These are phyloP conservation scores for Desmophyllum pertusum DNA, from an alignment of 92 coral and sea anemone species.

Conservation along the genomic window DNA sequence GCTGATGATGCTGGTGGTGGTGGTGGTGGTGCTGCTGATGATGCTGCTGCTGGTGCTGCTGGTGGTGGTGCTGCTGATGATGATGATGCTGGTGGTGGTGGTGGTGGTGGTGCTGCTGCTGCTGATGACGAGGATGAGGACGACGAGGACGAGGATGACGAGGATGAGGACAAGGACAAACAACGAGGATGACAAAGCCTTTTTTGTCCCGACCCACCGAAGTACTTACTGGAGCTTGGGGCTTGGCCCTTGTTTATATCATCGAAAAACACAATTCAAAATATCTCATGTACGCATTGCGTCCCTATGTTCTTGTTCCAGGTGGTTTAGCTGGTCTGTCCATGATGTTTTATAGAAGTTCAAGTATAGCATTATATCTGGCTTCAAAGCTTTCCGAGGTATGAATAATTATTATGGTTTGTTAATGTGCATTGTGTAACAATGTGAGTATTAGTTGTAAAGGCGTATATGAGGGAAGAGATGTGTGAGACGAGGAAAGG, in stretches of 20 bases:
- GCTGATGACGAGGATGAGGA: neutral
- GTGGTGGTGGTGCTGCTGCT: neutral
- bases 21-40: too few relatives aligned
- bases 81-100: neutral
- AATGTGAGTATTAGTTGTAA: too few relatives aligned
- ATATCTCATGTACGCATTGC: neutral
- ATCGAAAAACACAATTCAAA: too few relatives aligned
- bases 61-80: neutral
- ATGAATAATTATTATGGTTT: neutral
- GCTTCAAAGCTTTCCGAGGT: constrained; percentile 95
- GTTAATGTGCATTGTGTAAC: neutral
- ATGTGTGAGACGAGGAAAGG: too few relatives aligned
- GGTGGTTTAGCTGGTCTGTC: constrained; percentile 91
- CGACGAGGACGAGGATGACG: neutral
- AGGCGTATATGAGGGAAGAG: too few relatives aligned
- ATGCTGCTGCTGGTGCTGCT: too few relatives aligned
- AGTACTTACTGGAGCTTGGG: too few relatives aligned
- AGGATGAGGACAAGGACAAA: neutral
- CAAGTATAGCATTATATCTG: constrained; percentile 83
- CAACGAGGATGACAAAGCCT: neutral
- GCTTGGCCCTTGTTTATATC: too few relatives aligned
- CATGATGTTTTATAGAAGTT: constrained; percentile 88
- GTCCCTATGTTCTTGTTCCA: neutral
- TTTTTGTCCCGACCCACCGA: too few relatives aligned
- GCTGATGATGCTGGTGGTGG: too few relatives aligned